Percentiles rank a stretch among this genome's conserved stretches.
Conservation (phyloP, 2,888 invertebrate species). For the Linnaemya tessellans region DNA sequence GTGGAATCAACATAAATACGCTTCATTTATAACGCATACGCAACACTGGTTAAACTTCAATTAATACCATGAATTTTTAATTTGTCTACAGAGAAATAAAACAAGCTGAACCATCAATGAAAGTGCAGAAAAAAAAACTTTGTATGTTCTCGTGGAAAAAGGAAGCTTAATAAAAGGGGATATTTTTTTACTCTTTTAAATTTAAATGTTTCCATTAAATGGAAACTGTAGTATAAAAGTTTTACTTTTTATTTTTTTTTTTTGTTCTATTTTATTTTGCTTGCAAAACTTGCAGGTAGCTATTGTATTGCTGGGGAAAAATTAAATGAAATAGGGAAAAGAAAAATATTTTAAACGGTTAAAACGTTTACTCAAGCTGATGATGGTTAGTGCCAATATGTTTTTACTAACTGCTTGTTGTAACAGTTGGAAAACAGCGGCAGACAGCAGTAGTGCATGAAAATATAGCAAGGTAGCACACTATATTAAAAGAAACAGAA, state of each 20-base stretch:
- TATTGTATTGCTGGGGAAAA: not conserved
- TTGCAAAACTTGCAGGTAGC: slow-evolving; percentile 6
- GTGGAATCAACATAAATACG: slow-evolving; percentile 50
- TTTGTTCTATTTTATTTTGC: not conserved
- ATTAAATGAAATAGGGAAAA: not conserved
- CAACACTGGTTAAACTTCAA: slow-evolving; percentile 75
- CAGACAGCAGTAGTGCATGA: fast-evolving
- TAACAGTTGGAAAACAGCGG: slow-evolving; percentile 25
- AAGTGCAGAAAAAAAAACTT: not conserved
- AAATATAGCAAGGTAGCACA: not conserved
- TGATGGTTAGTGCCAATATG: slow-evolving; percentile 23
- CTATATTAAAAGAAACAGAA: not conserved
- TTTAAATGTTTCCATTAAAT: slow-evolving; percentile 51
- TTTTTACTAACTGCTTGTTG: slow-evolving; percentile 23
- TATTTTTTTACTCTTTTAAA: slow-evolving; percentile 20
- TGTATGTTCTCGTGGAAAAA: slow-evolving; percentile 7
- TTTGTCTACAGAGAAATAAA: slow-evolving; percentile 63
- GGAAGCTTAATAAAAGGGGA: slow-evolving; percentile 27
- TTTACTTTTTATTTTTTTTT: not conserved
- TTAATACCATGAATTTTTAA: slow-evolving; percentile 81
- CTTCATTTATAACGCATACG: slow-evolving; percentile 60
- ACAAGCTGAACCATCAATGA: not conserved
- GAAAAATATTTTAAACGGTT: slow-evolving; percentile 31
- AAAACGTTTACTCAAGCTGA: slow-evolving; percentile 33
- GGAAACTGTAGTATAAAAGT: slow-evolving; percentile 27